Evolutionary conservation across 2,113 vertebrate genomes (phyloP), one percentile per base, ranked within the genome.

Genomic region (Benitochromis conjunctus): DNA sequence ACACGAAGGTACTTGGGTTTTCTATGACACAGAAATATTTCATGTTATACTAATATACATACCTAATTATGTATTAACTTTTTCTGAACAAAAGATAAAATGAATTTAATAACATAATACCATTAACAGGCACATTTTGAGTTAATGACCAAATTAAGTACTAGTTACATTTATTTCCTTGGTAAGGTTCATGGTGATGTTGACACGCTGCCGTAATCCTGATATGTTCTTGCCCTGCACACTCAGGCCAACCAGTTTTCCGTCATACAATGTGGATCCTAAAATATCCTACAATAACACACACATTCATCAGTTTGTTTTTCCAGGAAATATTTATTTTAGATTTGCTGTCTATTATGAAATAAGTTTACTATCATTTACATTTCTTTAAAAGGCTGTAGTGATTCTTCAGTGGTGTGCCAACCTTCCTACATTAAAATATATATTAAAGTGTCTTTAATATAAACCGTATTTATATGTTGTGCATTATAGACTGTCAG

Each of bases 141-240:
- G 46, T 6, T 16, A 48, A 48, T 16, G 6, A 82, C 3, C 9
- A 57, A 48, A 43, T 9, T 0, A 84, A 51, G 21, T 9, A 48
- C 10, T 26, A 76, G 21, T 89, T 91, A 92, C 93, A 9, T 74
- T 60, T 29, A 56, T 14, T 5, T 0, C 4, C 2, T 1, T 3
- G 2, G 71, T 26, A 9, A 88, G 2, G 9, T 5, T 24, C 10
- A 94, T 26, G 2, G 91, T 91, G 78, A 94, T 91, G 76, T 86
- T 93, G 76, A 95, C 81, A 7, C 2, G 43, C 19, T 92, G 82
- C 14, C 14, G 21, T 5, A 95, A 87, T 57, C 77, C 80, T 4
- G 77, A 81, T 34, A 94, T 16, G 0, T 1, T 81, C 55, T 83
- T 89, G 0, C 8, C 26, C 4, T 3, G 1, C 21, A 94, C 84